Base-by-base conservation (phyloP, 2,797 vertebrate genomes). In the Enoplosus armatus region DNA sequence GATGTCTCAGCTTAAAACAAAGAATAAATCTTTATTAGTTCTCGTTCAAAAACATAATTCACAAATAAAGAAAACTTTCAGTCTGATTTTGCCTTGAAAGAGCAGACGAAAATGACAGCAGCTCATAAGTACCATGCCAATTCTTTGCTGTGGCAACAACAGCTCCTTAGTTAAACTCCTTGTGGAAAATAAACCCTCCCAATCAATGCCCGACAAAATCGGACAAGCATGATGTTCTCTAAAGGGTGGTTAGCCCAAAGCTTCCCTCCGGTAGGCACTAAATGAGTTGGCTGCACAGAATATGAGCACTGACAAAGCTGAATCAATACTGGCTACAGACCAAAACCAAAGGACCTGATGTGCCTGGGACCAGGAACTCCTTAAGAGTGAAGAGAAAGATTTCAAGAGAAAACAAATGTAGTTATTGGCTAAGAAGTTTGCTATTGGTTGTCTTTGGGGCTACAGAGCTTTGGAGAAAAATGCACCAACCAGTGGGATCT, bases 301-400 rank as follows among this genome's bases (percentile, higher is more conserved):
- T 64, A 72, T 41, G 65, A 74, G 61, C 27, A 45, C 60, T 73
- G 56, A 79, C 62, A 63, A 56, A 70, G 43, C 43, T 15, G 16
- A 67, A 85, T 85, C 75, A 80, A 77, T 78, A 65, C 65, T 72
- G 65, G 48, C 70, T 67, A 56, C n/a, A 35, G 56, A 64, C 26
- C 59, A 70, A 61, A 66, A 65, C 31, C 58, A 69, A 65, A 76
- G 7, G 54, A 61, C 67, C 45, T 27, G 18, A 63, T 80, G 50
- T 51, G 54, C 27, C 7, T n/a, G n/a, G n/a, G 47, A 48, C 16
- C 27, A 69, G 10, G 62, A 72, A 77, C 82, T 67, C 55, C 75
- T 60, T 31, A 55, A 24, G 54, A 64, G 11, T 51, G 50, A 79
- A 6, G 37, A 72, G 54, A 79, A 59, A 72, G 22, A 22, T n/a